Conservation (phyloP, 2,888 invertebrate species). For the Molorchus minor region DNA sequence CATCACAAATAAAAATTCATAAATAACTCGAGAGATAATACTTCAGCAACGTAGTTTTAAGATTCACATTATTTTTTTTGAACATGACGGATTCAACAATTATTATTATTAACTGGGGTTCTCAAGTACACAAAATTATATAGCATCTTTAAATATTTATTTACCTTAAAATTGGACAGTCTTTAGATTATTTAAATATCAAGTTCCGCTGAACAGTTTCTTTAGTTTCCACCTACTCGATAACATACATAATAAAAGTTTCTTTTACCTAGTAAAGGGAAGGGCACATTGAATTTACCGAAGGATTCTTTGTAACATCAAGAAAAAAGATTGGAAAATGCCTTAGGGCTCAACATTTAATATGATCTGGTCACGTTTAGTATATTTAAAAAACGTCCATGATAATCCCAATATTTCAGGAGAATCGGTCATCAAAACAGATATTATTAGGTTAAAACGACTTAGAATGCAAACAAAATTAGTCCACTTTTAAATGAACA, state of each 20-base stretch:
- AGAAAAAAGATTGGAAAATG: too few species aligned
- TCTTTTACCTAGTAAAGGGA: conserved; percentile 15
- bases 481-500: too few species aligned
- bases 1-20: conserved; percentile 44
- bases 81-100: conserved; percentile 20
- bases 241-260: conserved; percentile 23
- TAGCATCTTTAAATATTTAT: conserved; percentile 14
- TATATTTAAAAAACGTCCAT: too few species aligned
- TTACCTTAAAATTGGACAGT: conserved; percentile 44
- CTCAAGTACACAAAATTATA: conserved; percentile 24
- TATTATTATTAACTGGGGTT: conserved; percentile 31
- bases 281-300: conserved; percentile 9
- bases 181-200: conserved; percentile 33
- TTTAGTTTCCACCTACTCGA: conserved; percentile 6
- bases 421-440: too few species aligned
- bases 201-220: conserved; percentile 17
- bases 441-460: too few species aligned
- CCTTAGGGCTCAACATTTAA: too few species aligned
- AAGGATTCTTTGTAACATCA: not conserved
- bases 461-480: too few species aligned
- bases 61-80: conserved; percentile 4
- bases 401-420: too few species aligned
- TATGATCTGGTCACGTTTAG: too few species aligned
- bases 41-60: conserved; percentile 39
- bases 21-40: conserved; percentile 36